Base-by-base conservation (phyloP, 2,888 invertebrate species). In the Cyclophora albipunctata region DNA sequence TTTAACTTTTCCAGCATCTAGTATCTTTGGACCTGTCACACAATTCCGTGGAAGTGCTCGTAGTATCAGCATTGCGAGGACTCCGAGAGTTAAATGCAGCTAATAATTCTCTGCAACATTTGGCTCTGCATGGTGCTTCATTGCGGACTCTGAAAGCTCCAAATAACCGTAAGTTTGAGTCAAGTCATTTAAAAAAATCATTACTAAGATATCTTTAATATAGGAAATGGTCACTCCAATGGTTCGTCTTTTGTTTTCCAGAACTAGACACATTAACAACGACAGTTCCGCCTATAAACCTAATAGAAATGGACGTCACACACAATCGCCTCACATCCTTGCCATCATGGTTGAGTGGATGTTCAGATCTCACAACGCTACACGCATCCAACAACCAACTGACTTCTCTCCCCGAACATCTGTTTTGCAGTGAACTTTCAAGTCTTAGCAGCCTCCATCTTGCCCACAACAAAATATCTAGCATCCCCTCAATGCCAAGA, bases 11-110 rank as follows among this genome's bases (percentile, higher is more conserved):
- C 34, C 87, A 95, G 95, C 94, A 94, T 75, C 81, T 96, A 60
- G 94, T 94, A 45, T 93, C 95, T 61, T 78, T 96, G 73, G 96
- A 96, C 72, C 92, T 96, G 48, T 95, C 95, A 59, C 93, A 95
- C 82, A 96, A 96, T 73, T 91, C 91, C 60, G 95, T 96, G 63
- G 95, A 95, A 76, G 93, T 93, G 63, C 84, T 96, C 67, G 95
- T 96, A 68, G 89, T 96, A 63, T 93, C 94, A 48, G 95, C 96
- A 3, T 87, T 96, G 48, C 93, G 93, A 34, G 93, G 94, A 54
- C 84, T 96, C 47, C 92, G 95, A 66, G 92, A 92, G 59, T 84
- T 96, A 40, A 92, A 94, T 63, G 96, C 95, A 67, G 93, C 93
- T 34, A 91, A 93, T 73, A 96, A 96, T 78, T 86, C 91, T 54